Evolutionary conservation across 2,888 invertebrate species (phyloP), one percentile per base, ranked within the genome.

Genomic region (Myathropa florea): DNA sequence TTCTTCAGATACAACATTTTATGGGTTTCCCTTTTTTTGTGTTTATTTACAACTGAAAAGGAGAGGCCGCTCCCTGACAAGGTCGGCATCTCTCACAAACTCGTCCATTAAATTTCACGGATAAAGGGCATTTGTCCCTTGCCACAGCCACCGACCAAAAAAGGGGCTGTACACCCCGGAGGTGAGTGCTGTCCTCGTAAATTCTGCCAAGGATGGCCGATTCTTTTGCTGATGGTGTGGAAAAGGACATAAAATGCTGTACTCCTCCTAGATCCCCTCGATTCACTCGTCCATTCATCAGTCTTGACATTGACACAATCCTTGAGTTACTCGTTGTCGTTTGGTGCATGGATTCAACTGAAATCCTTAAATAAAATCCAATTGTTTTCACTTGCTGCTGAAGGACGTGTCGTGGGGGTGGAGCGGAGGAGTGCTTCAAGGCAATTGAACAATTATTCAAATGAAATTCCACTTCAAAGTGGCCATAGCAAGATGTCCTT

Each of bases 361-460:
- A 33, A 33, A 30, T 30, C 3, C 12, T 3, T 18, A 18, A 39
- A 39, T 39, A n/a, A 46, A 46, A 46, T 46, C 18, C 46, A 46
- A 7, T 33, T 33, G 33, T 12, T 33, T 9, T 30, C 10, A 30
- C 30, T 30, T 30, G 30, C 30, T 30, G 10, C 0, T 9, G 4
- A 30, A 4, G 1, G 30, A 2, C 6, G 0, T 28, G 6, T 6
- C 28, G 28, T 4, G 4, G 28, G 30, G 30, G 30, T 10, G 30
- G 4, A 30, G 7, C 1, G 30, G n/a, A n/a, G 4, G 30, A 30
- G 30, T 30, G n/a, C 39, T 46, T 46, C 18, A 23, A 28, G 53
- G 64, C 71, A 70, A 39, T 60, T 33, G 36, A 23, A 39, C 64
- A 53, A 36, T 65, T 76, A 65, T 59, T 57, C 46, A 73, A 55